Evolutionary conservation across 2,797 vertebrate species (phyloP).

Genomic region (Chelmon rostratus): DNA sequence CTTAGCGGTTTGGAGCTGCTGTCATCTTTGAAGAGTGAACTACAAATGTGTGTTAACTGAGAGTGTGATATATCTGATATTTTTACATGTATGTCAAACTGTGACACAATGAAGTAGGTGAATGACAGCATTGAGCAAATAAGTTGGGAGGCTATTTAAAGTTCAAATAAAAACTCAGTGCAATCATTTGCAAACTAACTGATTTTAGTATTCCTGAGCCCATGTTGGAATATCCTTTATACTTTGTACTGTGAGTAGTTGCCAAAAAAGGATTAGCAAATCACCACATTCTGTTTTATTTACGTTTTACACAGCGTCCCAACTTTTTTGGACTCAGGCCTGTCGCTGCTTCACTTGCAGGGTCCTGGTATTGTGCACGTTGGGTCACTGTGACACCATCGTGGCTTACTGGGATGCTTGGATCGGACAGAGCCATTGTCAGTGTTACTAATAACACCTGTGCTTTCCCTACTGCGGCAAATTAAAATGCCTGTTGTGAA

Average conservation of each 20-base stretch:
- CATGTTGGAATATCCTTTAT: no score
- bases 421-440: neutral
- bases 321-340: no score
- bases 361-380: neutral
- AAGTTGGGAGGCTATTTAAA: no score
- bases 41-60: neutral
- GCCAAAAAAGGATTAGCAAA: no score
- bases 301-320: no score
- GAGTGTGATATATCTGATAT: neutral
- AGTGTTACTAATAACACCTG: conserved; percentile 7
- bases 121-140: neutral
- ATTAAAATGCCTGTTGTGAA: conserved; percentile 4
- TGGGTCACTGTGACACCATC: neutral
- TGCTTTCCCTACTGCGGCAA: neutral
- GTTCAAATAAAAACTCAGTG: no score
- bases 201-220: no score
- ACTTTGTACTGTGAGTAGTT: no score
- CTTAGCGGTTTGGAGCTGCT: neutral
- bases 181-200: no score
- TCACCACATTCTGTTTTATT: no score
- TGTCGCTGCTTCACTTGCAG: neutral
- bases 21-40: neutral
- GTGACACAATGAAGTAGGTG: neutral
- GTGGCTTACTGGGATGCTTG: neutral
- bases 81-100: neutral